These are phyloP conservation scores for Ornithoptera priamus DNA, from an alignment of 2,888 invertebrate species.

Conservation along the genomic window DNA sequence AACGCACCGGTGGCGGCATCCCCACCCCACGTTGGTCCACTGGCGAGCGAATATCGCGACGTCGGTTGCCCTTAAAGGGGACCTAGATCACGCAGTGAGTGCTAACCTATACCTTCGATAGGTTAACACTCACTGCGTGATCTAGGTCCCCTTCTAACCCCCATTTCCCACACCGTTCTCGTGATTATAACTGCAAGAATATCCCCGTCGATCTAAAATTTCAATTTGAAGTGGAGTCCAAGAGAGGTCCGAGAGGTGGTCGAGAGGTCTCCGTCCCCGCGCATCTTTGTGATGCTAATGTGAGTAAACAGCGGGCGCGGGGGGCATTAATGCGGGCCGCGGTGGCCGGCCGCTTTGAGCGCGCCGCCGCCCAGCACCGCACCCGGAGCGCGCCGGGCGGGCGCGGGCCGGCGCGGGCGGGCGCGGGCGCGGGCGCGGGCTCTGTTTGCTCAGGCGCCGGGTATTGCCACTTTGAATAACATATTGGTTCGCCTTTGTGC, in stretches of 20 bases:
- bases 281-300: constrained; percentile 65
- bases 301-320: constrained; percentile 47
- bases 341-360: constrained; percentile 2
- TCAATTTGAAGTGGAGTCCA: constrained; percentile 23
- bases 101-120: too few species aligned
- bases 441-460: constrained; percentile 67
- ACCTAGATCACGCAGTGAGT: too few species aligned
- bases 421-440: constrained; percentile 41
- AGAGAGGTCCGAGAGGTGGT: constrained; percentile 6
- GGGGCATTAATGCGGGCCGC: constrained; percentile 44
- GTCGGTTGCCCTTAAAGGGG: background rate
- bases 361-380: constrained; percentile 22
- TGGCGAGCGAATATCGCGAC: background rate
- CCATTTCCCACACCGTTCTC: too few species aligned
- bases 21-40: background rate
- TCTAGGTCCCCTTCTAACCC: too few species aligned
- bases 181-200: too few species aligned
- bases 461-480: constrained; percentile 74
- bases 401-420: constrained; percentile 43
- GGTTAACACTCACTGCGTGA: background rate
- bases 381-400: constrained; percentile 33
- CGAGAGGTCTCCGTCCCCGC: constrained; percentile 20
- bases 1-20: too few species aligned
- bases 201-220: constrained; percentile 4
- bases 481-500: constrained; percentile 54